Evolutionary conservation across 2,888 invertebrate species (phyloP), one percentile per base, ranked within the genome.

Genomic region (Spilarctia lutea): DNA sequence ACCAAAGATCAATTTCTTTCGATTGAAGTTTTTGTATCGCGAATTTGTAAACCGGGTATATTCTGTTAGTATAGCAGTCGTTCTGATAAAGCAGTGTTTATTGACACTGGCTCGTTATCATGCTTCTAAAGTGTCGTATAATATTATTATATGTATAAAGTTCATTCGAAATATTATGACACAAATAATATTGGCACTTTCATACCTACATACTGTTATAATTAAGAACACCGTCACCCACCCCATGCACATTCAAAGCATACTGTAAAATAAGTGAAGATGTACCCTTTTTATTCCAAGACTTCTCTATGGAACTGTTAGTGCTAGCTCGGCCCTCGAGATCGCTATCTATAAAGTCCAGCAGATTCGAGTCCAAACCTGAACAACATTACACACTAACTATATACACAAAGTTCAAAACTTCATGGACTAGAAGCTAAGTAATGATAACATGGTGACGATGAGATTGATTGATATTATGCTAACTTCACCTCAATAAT

Each of bases 271-370:
- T 85, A 88, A 88, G 81, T 86, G 82, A 84, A 83, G 77, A 75
- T 83, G 90, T 95, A 95, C 95, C 93, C 96, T 96, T 89, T 93
- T 91, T 87, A 91, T 94, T 85, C 96, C 96, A 91, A 88, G 96
- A 93, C 92, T 96, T 91, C 91, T 97, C 94, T 92, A 96, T 90
- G 95, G 95, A 93, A 96, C 96, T 93, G 94, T 96, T 91, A 96
- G 95, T 87, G 94, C 94, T 89, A 92, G 92, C 92, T 92, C 92
- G 89, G 92, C 93, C 89, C 94, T 96, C 91, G 91, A 94, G 86
- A 94, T 96, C 96, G 89, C 92, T 91, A 91, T 95, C 95, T 94
- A 92, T 85, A 89, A 94, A 93, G 90, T 94, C 94, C 81, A 94
- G 93, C 88, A 93, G 90, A 86, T 95, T 94, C 83, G 90, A 92